Conservation (phyloP, 1,140 invertebrate species). For the Alviniconcha marisindica region DNA sequence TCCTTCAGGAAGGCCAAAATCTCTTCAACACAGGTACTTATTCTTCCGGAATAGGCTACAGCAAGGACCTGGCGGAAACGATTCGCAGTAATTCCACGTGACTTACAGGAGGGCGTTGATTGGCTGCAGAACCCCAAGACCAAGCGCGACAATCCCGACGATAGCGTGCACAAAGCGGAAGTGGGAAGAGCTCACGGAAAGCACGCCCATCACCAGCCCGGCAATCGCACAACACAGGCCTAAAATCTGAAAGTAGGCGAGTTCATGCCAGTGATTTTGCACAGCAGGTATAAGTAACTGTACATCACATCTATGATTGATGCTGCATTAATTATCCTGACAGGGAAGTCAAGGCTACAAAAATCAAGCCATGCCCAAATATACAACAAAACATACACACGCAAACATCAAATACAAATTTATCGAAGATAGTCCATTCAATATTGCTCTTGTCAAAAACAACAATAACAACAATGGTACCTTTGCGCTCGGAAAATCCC, state of each 20-base stretch:
- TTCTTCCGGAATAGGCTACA: too few species aligned
- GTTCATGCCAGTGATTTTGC: background rate
- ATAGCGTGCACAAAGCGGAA: background rate
- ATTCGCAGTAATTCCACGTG: too few species aligned
- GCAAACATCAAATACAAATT: background rate
- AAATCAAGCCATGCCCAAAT: background rate
- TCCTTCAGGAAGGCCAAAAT: too few species aligned
- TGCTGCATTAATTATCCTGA: background rate
- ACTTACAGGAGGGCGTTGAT: slow-evolving; percentile 7
- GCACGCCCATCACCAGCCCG: background rate
- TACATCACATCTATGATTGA: background rate
- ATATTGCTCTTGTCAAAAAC: too few species aligned
- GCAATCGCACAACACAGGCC: background rate
- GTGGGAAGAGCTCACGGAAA: background rate
- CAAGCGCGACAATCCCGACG: background rate
- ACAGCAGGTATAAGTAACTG: background rate
- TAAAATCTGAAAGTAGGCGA: background rate
- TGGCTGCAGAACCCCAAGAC: background rate
- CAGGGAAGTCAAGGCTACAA: background rate
- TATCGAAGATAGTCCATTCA: background rate
- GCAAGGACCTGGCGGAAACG: too few species aligned
- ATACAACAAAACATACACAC: background rate
- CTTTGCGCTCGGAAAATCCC: too few species aligned
- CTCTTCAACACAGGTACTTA: too few species aligned
- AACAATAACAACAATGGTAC: too few species aligned